Evolutionary conservation across 2,888 invertebrate genomes (phyloP).

Genomic region (Caradrina clavipalpis): DNA sequence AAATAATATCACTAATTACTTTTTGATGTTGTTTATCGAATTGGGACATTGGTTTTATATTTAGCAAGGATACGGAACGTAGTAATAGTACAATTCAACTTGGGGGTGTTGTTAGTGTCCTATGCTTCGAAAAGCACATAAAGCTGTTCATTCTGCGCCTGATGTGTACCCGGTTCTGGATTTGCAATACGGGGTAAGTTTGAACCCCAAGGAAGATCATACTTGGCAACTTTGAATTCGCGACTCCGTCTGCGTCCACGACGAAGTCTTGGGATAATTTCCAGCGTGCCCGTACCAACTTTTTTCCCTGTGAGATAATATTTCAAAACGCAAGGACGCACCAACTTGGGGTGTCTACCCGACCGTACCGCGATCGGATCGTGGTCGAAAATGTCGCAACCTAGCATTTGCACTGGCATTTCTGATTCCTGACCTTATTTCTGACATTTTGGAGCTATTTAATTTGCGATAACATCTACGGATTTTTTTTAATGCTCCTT

Average conservation of each 20-base stretch:
- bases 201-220: too few relatives aligned
- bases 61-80: conserved; percentile 10
- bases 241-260: too few relatives aligned
- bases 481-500: conserved; percentile 58
- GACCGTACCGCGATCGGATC: conserved; percentile 68
- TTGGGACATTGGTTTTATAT: conserved; percentile 11
- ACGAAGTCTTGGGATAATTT: background rate
- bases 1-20: conserved; percentile 34
- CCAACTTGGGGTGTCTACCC: conserved; percentile 69
- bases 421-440: conserved; percentile 73
- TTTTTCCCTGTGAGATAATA: conserved; percentile 7
- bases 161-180: too few relatives aligned
- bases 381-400: conserved; percentile 70
- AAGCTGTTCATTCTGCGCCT: too few relatives aligned
- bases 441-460: conserved; percentile 76
- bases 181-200: too few relatives aligned
- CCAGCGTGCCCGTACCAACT: background rate
- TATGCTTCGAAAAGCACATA: too few relatives aligned
- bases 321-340: conserved; percentile 37
- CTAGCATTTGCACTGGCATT: conserved; percentile 76
- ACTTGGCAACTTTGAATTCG: too few relatives aligned
- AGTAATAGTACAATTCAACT: background rate
- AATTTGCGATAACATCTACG: conserved; percentile 60
- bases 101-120: too few relatives aligned
- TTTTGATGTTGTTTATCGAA: conserved; percentile 45